Percentiles rank a stretch among this genome's conserved stretches.
phyloP scores from a whole-genome alignment of 2,888 invertebrate species.

The Marasmarcha lunaedactyla region DNA sequence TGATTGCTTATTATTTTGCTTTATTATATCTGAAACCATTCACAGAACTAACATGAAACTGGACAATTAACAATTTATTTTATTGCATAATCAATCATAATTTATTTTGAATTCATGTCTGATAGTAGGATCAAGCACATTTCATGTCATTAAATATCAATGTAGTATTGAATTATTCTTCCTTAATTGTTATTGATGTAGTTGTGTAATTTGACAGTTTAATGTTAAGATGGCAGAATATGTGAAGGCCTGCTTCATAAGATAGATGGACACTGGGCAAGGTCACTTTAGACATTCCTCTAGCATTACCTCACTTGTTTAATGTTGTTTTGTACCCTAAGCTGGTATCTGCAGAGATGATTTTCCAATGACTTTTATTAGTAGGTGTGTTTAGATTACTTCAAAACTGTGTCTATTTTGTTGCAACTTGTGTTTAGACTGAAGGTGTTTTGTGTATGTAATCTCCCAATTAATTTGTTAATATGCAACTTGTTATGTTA shows the following conservation, averaged over 20 bases:
- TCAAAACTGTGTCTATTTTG: no score
- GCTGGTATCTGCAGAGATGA: no score
- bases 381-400: no score
- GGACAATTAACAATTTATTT: slow-evolving; percentile 10
- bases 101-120: slow-evolving; percentile 3
- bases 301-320: no score
- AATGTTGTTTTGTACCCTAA: no score
- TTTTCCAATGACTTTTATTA: no score
- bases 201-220: background rate
- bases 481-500: no score
- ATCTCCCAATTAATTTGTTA: no score
- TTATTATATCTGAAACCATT: slow-evolving; percentile 30
- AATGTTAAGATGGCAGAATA: background rate
- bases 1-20: slow-evolving; percentile 35
- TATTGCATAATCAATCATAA: slow-evolving; percentile 22
- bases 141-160: background rate
- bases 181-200: background rate
- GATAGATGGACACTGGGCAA: slow-evolving; percentile 32
- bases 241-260: slow-evolving; percentile 31
- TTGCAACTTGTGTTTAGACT: no score
- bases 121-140: slow-evolving; percentile 6
- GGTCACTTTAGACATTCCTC: slow-evolving; percentile 36
- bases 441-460: no score
- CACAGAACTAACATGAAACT: slow-evolving; percentile 14
- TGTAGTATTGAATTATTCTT: background rate